Evolutionary conservation across 2,888 invertebrate species (phyloP).

Genomic region (Athripsodes cinereus): DNA sequence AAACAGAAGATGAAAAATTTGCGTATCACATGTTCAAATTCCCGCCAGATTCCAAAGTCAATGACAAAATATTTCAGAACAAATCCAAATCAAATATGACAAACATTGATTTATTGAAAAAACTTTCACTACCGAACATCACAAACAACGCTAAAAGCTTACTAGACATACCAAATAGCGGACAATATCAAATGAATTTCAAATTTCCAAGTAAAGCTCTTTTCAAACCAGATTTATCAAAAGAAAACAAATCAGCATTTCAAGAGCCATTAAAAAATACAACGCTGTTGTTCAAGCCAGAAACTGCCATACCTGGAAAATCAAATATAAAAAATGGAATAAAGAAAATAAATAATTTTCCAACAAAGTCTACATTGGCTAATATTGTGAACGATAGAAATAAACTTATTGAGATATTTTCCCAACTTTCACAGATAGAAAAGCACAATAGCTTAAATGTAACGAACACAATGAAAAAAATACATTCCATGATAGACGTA

Average conservation of each 20-base stretch:
- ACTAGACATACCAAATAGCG: conserved; percentile 7
- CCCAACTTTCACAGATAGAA: conserved; percentile 20
- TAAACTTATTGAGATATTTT: conserved; percentile 25
- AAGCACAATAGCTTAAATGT: conserved; percentile 10
- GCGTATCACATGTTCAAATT: background rate
- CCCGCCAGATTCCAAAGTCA: background rate
- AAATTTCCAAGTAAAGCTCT: conserved; percentile 3
- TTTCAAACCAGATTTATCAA: background rate
- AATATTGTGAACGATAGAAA: conserved; percentile 10
- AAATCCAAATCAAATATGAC: background rate
- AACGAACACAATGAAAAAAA: conserved; percentile 12
- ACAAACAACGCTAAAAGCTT: conserved; percentile 7
- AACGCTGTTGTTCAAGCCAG: background rate
- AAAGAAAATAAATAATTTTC: conserved; percentile 15
- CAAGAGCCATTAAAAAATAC: background rate
- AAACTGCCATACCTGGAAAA: background rate
- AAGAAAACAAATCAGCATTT: background rate
- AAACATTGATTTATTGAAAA: background rate
- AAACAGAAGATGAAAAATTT: background rate
- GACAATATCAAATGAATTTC: conserved; percentile 10
- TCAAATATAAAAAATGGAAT: background rate
- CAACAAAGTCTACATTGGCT: background rate
- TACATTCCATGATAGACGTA: conserved; percentile 11
- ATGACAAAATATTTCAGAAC: background rate
- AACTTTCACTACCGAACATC: background rate